These are phyloP conservation scores for Catharus fuscescens DNA, from an alignment of 2,113 vertebrate genomes.

Conservation along the genomic window DNA sequence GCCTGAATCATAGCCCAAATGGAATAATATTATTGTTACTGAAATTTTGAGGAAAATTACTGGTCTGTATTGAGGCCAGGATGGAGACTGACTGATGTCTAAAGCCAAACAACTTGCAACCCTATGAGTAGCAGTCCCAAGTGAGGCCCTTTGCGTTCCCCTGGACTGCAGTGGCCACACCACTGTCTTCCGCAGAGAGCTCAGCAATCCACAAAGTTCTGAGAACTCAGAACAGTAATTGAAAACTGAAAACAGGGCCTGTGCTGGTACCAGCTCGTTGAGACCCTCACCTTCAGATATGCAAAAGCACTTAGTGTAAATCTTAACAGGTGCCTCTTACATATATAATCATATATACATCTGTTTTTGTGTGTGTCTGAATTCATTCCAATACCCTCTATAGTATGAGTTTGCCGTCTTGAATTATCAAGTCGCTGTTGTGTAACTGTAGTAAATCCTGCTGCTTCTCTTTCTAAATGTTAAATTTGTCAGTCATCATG, in stretches of 20 bases:
- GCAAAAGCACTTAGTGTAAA: neutral
- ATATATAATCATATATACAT: accelerated
- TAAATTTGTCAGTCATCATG: neutral
- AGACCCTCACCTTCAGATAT: neutral
- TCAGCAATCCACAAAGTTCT: neutral
- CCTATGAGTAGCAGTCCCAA: neutral
- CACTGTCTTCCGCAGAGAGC: neutral
- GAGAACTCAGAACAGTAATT: neutral
- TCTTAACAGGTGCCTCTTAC: neutral
- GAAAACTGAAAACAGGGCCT: neutral
- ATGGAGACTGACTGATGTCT: neutral
- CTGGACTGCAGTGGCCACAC: neutral
- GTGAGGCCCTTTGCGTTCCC: neutral
- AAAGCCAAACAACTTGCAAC: neutral
- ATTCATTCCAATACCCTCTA: neutral
- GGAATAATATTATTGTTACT: neutral
- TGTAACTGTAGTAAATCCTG: neutral
- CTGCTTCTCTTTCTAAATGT: neutral
- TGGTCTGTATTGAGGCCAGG: neutral
- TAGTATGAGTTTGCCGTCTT: neutral
- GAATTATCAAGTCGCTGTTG: neutral
- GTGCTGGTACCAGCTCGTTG: neutral
- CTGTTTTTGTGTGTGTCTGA: neutral
- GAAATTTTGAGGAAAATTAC: neutral
- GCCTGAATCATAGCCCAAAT: neutral